These are phyloP conservation scores for Cacoxenus indagator DNA, from an alignment of 2,888 invertebrate genomes.

Conservation along the genomic window DNA sequence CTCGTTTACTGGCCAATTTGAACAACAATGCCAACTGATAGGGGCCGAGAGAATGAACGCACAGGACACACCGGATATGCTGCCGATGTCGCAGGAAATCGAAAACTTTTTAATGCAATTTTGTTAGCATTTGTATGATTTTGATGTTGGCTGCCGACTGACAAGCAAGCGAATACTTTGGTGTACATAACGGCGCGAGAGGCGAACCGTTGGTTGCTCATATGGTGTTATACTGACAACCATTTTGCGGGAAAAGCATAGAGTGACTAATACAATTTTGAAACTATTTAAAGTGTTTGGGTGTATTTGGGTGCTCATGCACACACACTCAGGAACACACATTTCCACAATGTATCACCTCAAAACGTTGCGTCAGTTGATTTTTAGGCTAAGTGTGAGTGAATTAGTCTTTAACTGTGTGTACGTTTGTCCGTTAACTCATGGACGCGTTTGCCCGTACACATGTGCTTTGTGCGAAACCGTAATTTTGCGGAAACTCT, in stretches of 20 bases:
- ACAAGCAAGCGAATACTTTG: background rate
- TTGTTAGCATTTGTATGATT: conserved; percentile 47
- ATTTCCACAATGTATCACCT: too few species aligned
- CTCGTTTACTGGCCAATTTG: conserved; percentile 18
- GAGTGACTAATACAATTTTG: too few species aligned
- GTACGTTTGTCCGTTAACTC: background rate
- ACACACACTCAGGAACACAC: too few species aligned
- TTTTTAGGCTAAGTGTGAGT: too few species aligned
- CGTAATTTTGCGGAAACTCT: conserved; percentile 24
- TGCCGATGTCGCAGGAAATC: conserved; percentile 14
- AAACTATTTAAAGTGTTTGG: too few species aligned
- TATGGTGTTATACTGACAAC: too few species aligned
- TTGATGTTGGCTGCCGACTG: background rate
- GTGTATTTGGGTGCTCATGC: too few species aligned
- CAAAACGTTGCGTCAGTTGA: too few species aligned
- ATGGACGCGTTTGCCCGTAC: background rate
- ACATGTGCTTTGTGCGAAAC: background rate
- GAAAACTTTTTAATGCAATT: conserved; percentile 59
- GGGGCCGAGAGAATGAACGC: background rate
- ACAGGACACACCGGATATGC: background rate
- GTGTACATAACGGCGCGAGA: background rate
- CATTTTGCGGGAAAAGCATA: too few species aligned
- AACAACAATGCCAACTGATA: background rate
- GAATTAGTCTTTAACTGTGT: background rate
- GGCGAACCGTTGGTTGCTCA: background rate